Evolutionary conservation across 2,113 vertebrate species (phyloP).

Genomic region (Dendropsophus ebraccatus): DNA sequence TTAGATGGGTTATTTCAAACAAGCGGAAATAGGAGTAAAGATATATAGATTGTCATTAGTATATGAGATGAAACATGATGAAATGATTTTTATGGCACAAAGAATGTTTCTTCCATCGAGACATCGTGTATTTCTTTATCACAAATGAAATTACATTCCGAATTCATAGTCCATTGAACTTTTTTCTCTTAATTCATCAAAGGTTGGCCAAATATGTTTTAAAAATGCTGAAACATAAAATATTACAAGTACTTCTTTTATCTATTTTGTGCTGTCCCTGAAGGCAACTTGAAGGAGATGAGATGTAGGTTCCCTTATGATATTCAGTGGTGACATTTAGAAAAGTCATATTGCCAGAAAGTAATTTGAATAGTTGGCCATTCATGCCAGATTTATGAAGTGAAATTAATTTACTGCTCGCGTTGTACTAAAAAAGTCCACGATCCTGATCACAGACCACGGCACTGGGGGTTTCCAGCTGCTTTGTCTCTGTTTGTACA

Average conservation of each 20-base stretch:
- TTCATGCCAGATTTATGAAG: slow-evolving; percentile 59
- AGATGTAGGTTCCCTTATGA: slow-evolving; percentile 58
- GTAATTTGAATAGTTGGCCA: slow-evolving; percentile 59
- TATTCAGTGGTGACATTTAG: slow-evolving; percentile 59
- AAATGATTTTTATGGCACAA: slow-evolving; percentile 10
- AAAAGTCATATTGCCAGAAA: slow-evolving; percentile 51
- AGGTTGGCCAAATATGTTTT: slow-evolving; percentile 51
- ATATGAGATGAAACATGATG: not conserved
- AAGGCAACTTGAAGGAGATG: slow-evolving; percentile 55
- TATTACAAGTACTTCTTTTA: slow-evolving; percentile 55
- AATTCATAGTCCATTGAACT: slow-evolving; percentile 32
- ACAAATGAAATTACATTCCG: not conserved
- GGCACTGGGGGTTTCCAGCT: not conserved
- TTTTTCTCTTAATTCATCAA: slow-evolving; percentile 36
- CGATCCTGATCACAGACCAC: slow-evolving; percentile 21
- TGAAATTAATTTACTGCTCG: slow-evolving; percentile 58
- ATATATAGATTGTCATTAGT: not conserved
- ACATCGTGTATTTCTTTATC: not conserved
- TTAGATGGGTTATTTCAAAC: not conserved
- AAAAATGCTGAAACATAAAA: slow-evolving; percentile 57
- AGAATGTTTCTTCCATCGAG: not conserved
- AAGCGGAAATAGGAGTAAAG: not conserved
- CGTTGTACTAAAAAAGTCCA: slow-evolving; percentile 43
- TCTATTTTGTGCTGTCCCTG: slow-evolving; percentile 50
- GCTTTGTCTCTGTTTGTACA: not conserved